Percentiles rank a stretch among this genome's conserved stretches.
phyloP scores from a whole-genome alignment of 2,797 vertebrate species.

The Austrolebias charrua region DNA sequence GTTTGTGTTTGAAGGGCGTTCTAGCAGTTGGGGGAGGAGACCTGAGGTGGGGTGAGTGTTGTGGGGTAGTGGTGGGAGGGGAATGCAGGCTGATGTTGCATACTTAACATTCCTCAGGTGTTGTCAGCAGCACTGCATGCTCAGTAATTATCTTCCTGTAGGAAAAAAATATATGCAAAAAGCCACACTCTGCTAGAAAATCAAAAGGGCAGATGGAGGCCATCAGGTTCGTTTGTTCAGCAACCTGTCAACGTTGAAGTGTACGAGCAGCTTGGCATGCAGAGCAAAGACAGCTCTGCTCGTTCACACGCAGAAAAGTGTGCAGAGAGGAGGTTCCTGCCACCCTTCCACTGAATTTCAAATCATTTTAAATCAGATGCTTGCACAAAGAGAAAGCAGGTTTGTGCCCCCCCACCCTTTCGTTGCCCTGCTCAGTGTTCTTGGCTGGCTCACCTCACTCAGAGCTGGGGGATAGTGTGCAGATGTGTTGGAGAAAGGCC shows the following conservation, averaged over 20 bases:
- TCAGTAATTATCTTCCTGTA: conserved; percentile 70
- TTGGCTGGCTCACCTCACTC: conserved; percentile 59
- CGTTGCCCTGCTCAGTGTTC: conserved; percentile 26
- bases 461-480: conserved; percentile 79
- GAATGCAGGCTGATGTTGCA: conserved; percentile 68
- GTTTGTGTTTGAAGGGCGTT: conserved; percentile 28
- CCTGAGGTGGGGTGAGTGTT: conserved; percentile 36
- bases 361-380: conserved; percentile 19
- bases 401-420: conserved; percentile 29
- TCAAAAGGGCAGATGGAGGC: conserved; percentile 5
- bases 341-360: conserved; percentile 15
- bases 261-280: background rate
- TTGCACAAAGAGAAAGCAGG: conserved; percentile 51
- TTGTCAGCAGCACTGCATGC: conserved; percentile 73
- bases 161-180: conserved; percentile 50
- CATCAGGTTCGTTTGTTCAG: background rate
- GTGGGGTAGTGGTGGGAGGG: conserved; percentile 30
- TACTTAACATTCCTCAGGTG: conserved; percentile 80
- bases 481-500: conserved; percentile 84
- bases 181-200: conserved; percentile 41
- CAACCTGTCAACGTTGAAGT: background rate
- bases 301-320: conserved; percentile 10
- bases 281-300: conserved; percentile 6
- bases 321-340: background rate
- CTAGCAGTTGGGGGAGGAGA: conserved; percentile 44